Evolutionary conservation across 1,140 invertebrate species (phyloP).

Genomic region (Bombus superbus): DNA sequence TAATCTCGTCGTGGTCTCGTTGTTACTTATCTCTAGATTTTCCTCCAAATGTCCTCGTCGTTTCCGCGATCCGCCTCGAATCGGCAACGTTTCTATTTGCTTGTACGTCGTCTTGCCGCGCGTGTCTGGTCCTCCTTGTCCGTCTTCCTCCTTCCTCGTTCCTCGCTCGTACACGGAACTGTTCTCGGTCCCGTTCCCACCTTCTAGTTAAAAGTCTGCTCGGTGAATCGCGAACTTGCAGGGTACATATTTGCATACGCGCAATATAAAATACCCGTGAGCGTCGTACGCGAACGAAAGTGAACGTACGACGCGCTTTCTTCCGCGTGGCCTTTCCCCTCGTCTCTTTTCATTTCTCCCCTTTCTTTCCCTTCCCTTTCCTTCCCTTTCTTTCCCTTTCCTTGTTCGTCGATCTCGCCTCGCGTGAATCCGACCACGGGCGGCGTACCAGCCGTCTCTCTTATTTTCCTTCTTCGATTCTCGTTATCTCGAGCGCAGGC

Average conservation of each 20-base stretch:
- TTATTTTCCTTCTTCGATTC: constrained; percentile 20
- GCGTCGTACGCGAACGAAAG: background rate
- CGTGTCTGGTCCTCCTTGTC: too few species aligned
- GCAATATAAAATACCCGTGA: background rate
- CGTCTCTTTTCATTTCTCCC: background rate
- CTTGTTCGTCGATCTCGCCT: background rate
- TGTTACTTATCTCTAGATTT: background rate
- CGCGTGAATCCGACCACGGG: background rate
- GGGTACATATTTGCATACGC: constrained; percentile 1
- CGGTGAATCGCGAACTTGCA: background rate
- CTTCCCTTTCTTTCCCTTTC: too few species aligned
- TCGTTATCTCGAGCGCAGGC: constrained; percentile 41
- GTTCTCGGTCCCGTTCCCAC: constrained; percentile 20
- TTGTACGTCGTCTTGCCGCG: background rate
- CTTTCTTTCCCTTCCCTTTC: background rate
- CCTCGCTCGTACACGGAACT: constrained; percentile 30
- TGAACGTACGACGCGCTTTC: background rate
- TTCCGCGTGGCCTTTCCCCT: constrained; percentile 30
- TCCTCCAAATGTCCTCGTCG: background rate
- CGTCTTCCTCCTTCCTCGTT: background rate
- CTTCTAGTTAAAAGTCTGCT: background rate
- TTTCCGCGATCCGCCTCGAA: background rate
- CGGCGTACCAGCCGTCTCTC: background rate
- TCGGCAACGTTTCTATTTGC: background rate
- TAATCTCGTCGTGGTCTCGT: background rate